Evolutionary conservation across 2,888 invertebrate genomes (phyloP), one percentile per base, ranked within the genome.

Genomic region (Linnaemya vulpina): DNA sequence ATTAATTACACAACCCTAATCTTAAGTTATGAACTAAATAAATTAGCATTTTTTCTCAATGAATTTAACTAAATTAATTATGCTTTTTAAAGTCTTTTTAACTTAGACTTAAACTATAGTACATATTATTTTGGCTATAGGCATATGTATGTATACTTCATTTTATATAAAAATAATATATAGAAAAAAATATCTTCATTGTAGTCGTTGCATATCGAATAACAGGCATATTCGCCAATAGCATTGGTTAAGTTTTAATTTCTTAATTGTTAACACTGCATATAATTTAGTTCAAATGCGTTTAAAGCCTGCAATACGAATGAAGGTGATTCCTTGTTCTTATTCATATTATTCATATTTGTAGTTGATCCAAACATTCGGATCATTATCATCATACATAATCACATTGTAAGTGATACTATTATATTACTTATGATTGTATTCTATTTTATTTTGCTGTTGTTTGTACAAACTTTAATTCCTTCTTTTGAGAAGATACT

Each of bases 21-120:
- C 20, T 77, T 22, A 77, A 58, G 10, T 38, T 53, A 51, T 22
- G 43, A 40, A 70, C 53, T 70, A 68, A 35, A 62, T 70, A 55
- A 63, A 65, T 65, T 65, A 65, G 17, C 46, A 11, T 65, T 3
- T 62, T 7, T 38, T 62, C 60, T 78, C 49, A 49, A 65, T 58
- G 25, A 49, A 58, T 67, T 73, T 58, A 58, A 17, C 58, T 79
- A 55, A 73, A 71, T 51, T 63, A 71, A 58, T 35, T 25, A 35
- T 49, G 20, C n/a, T 62, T 67, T 80, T 67, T 74, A 74, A 80
- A 74, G 80, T 67, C 73, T 80, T 55, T 63, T 58, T 49, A 73
- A 67, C 5, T 74, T 58, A 20, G 67, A 68, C 51, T 67, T 58
- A 67, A 80, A 53, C 51, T 79, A 65, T 60, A 78, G n/a, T 58